Evolutionary conservation across 2,888 invertebrate species (phyloP), one percentile per base, ranked within the genome.

Genomic region (Apodemia hepburni): DNA sequence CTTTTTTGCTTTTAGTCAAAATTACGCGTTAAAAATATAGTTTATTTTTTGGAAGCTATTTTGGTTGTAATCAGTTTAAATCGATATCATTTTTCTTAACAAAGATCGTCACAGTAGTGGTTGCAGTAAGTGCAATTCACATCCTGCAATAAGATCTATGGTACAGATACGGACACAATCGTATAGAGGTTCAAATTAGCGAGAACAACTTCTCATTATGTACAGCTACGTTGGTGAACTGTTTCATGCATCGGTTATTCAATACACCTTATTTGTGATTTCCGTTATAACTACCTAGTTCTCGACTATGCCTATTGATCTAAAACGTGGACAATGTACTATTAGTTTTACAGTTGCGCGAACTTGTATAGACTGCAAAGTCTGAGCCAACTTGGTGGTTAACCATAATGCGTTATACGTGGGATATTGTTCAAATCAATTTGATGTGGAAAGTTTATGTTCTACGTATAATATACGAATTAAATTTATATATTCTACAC

Each of bases 301-400:
- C 74, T 76, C 54, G 54, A 54, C 54, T 84, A 80, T 79, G 75
- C 78, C 66, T 61, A 82, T 82, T 81, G 83, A 86, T 87, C 81
- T 79, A 80, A 83, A 86, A 82, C 85, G 85, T 85, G 87, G 85
- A 88, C 86, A 85, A 86, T 86, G 79, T 85, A 54, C 22, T 86
- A 86, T 86, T 84, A 85, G 87, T 83, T 85, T 80, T 84, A 85
- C 84, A 82, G 87, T 85, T 85, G 82, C 83, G 80, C 76, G 81
- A 78, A 84, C 66, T 68, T 66, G 68, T 65, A 69, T 81, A 79
- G 76, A 67, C 62, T 64, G 45, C 17, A 4, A 69, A 68, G 62
- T 66, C 69, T 69, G 65, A 66, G 74, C 71, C 71, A 70, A 79
- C 81, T 82, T 77, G 80, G 9, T n/a, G n/a, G 45, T 15, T 45